Base-by-base conservation (phyloP, 2,113 vertebrate species). In the Meleagris gallopavo region DNA sequence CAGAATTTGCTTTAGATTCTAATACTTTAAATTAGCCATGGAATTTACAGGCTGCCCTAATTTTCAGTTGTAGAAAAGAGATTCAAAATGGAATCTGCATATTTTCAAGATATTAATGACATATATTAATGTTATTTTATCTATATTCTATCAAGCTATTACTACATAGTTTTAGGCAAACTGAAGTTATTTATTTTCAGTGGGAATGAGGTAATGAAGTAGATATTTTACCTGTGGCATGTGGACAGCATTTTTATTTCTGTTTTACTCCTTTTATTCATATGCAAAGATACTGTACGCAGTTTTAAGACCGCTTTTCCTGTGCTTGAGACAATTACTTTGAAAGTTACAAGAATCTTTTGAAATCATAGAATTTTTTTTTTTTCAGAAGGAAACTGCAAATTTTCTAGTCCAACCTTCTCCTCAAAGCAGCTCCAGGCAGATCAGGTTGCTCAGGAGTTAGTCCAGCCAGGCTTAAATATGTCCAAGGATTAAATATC, bases 21-120 rank as follows among this genome's bases (percentile, higher is more conserved):
- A 30, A 41, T 45, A 89, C 84, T 88, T 92, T 80, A 93, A 91
- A 93, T 87, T 95, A 89, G 71, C 67, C 15, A 60, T 62, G 61
- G 76, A 90, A 32, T 69, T 81, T 89, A 69, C n/a, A 87, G 60
- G 29, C 72, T 80, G 76, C 58, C 73, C 81, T 86, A 76, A 70
- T 85, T 96, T 91, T 85, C 36, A 85, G 58, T 71, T 66, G 20
- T 30, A 84, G 36, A 8, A 61, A 38, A 36, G 21, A 70, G 7
- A 70, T 73, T 95, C 61, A 83, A 20, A 57, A 22, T 34, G n/a
- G 46, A 95, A 80, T 85, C 41, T 9, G 1, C 14, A 48, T 58
- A 48, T 65, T 83, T 78, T 74, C 9, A 58, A 87, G 70, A 66
- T 66, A 32, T 11, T 55, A 83, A 30, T 55, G 67, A 57, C 18